Percentiles rank a stretch among this genome's conserved stretches.
Conservation (phyloP, 1,140 invertebrate species). For the Tyrophagus putrescentiae region DNA sequence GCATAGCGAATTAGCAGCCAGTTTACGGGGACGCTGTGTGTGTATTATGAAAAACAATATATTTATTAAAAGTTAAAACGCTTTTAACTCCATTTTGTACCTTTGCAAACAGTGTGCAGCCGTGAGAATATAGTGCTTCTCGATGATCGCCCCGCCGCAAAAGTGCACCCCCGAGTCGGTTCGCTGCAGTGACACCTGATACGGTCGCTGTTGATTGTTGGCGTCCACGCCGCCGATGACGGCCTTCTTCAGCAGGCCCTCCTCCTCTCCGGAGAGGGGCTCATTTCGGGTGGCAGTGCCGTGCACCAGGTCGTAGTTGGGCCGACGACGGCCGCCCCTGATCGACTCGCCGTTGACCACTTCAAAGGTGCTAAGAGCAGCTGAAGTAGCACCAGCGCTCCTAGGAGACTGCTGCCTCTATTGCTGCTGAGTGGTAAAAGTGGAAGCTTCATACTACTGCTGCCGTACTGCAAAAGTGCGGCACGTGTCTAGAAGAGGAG, state of each 20-base stretch:
- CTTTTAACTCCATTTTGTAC: background rate
- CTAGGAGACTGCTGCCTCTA: too few species aligned
- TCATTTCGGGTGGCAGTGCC: background rate
- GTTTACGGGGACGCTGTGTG: background rate
- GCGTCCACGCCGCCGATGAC: constrained; percentile 63
- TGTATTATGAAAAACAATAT: background rate
- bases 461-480: too few species aligned
- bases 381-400: too few species aligned
- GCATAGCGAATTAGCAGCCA: background rate
- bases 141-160: constrained; percentile 32
- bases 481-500: too few species aligned
- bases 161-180: constrained; percentile 26
- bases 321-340: background rate
- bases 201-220: constrained; percentile 71
- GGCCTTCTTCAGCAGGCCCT: background rate
- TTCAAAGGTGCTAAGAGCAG: too few species aligned
- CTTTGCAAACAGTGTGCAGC: constrained; percentile 34
- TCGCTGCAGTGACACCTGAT: constrained; percentile 46
- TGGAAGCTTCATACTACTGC: too few species aligned
- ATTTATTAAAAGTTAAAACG: background rate
- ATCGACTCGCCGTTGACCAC: too few species aligned
- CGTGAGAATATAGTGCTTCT: constrained; percentile 32
- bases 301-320: background rate
- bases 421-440: too few species aligned
- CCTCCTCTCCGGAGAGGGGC: background rate